Evolutionary conservation across 1,140 invertebrate genomes (phyloP), one percentile per base, ranked within the genome.

Genomic region (Drosophila orena): DNA sequence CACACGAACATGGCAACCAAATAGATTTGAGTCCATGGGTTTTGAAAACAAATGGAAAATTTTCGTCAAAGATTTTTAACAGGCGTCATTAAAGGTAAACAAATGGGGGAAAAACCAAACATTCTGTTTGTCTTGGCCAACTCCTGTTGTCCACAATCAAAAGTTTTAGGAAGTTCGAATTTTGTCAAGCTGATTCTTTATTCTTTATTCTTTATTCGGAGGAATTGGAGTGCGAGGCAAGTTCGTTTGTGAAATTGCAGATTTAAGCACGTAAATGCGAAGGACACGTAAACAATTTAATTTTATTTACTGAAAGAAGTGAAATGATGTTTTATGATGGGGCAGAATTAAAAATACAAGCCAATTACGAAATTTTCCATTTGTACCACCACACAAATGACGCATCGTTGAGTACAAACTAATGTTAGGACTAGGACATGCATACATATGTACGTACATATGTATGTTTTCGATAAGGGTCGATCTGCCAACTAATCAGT

Each of bases 101-200:
- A 38, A 55, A 30, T 30, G 7, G 27, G 8, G 7, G 38, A 55
- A 35, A 40, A 15, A 17, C 38, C 22, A 69, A 17, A 52, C 38
- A 64, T 46, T 70, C 22, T 71, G 12, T 70, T 71, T 71, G 68
- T 57, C 37, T 71, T 49, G 27, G 35, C 4, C 27, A 70, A 70
- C 42, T 70, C 27, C 7, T 37, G 65, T 34, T 71, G 43, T 65
- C 38, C 46, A 70, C 65, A 71, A 71, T 71, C 68, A 71, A 71
- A 71, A 71, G 64, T 70, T 71, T 70, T 30, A 20, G 44, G 59
- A 53, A 52, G 64, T 68, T 53, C 22, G 34, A 43, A 50, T 66
- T 47, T 34, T 10, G 35, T 49, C 1, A 50, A 27, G 35, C 50
- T 43, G 35, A 66, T 64, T 50, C 27, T 35, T 35, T 35, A 30